These are phyloP conservation scores for Zootermopsis nevadensis DNA, from an alignment of 2,888 invertebrate species.

Conservation along the genomic window DNA sequence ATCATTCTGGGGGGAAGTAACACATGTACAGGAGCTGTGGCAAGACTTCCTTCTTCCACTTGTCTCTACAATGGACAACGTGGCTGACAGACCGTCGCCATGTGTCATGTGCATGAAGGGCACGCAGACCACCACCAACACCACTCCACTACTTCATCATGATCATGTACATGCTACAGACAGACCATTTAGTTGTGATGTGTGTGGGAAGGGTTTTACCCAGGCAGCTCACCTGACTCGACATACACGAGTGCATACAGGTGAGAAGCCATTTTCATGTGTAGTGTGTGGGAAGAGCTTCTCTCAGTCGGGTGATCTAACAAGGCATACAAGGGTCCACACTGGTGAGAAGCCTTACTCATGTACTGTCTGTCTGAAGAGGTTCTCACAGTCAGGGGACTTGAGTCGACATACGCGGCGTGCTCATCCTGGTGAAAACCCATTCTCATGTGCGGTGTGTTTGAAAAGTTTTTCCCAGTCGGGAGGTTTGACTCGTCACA, in stretches of 20 bases:
- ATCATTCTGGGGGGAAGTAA: slow-evolving; percentile 1
- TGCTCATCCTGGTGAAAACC: slow-evolving; percentile 35
- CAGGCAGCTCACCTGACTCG: slow-evolving; percentile 57
- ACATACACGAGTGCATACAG: slow-evolving; percentile 63
- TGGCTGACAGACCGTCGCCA: background rate
- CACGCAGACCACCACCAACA: slow-evolving; percentile 2
- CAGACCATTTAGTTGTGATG: slow-evolving; percentile 63
- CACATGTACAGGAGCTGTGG: slow-evolving; percentile 29
- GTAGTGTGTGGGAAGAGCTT: slow-evolving; percentile 59
- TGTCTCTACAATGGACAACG: background rate
- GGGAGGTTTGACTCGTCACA: slow-evolving; percentile 34
- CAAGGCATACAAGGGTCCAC: slow-evolving; percentile 59
- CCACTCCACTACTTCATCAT: background rate
- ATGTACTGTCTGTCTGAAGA: slow-evolving; percentile 32
- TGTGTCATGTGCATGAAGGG: slow-evolving; percentile 35
- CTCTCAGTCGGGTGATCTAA: slow-evolving; percentile 51
- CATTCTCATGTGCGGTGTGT: slow-evolving; percentile 31
- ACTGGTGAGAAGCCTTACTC: slow-evolving; percentile 54
- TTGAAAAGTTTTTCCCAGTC: slow-evolving; percentile 36
- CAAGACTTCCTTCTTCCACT: slow-evolving; percentile 34
- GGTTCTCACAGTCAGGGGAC: slow-evolving; percentile 40
- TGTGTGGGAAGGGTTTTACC: slow-evolving; percentile 61
- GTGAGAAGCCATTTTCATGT: slow-evolving; percentile 65
- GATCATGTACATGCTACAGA: slow-evolving; percentile 55
- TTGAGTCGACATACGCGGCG: slow-evolving; percentile 36